A percentile compares a stretch with the other conserved stretches of the same genome.
Evolutionary conservation across 2,113 vertebrate species (phyloP).

Genomic region (Bubo scandiacus): DNA sequence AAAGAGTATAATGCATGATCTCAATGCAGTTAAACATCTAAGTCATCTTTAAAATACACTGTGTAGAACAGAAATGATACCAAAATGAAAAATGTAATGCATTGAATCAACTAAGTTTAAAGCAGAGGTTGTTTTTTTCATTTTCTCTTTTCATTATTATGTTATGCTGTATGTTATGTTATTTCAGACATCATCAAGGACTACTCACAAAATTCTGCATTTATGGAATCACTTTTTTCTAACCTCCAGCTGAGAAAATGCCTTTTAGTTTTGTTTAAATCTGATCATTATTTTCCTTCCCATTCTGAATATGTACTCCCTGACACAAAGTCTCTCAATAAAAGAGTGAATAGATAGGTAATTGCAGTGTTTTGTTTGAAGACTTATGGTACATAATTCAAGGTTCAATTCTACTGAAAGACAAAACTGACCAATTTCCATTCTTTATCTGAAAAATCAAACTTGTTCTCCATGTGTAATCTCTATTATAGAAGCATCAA

Average conservation of each 20-base stretch:
- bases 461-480: background rate
- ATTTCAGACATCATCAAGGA: slow-evolving; percentile 28
- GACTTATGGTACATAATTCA: slow-evolving; percentile 37
- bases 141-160: slow-evolving; percentile 48
- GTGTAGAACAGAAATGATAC: slow-evolving; percentile 29
- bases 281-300: slow-evolving; percentile 67
- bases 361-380: slow-evolving; percentile 41
- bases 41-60: slow-evolving; percentile 17
- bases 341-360: slow-evolving; percentile 17
- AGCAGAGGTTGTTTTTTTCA: background rate
- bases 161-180: slow-evolving; percentile 33
- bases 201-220: slow-evolving; percentile 51
- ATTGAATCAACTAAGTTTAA: slow-evolving; percentile 15
- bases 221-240: slow-evolving; percentile 58
- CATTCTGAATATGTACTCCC: slow-evolving; percentile 11
- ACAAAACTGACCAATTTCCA: slow-evolving; percentile 28
- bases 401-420: slow-evolving; percentile 46
- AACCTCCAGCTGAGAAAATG: slow-evolving; percentile 73
- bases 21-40: slow-evolving; percentile 4
- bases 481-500: background rate
- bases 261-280: slow-evolving; percentile 66
- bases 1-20: slow-evolving; percentile 11
- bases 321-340: slow-evolving; percentile 31
- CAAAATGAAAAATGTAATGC: slow-evolving; percentile 41
- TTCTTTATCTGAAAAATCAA: slow-evolving; percentile 42